Percentiles rank a stretch among this genome's conserved stretches.
Conservation (phyloP, 2,797 vertebrate species). For the Helostoma temminkii region DNA sequence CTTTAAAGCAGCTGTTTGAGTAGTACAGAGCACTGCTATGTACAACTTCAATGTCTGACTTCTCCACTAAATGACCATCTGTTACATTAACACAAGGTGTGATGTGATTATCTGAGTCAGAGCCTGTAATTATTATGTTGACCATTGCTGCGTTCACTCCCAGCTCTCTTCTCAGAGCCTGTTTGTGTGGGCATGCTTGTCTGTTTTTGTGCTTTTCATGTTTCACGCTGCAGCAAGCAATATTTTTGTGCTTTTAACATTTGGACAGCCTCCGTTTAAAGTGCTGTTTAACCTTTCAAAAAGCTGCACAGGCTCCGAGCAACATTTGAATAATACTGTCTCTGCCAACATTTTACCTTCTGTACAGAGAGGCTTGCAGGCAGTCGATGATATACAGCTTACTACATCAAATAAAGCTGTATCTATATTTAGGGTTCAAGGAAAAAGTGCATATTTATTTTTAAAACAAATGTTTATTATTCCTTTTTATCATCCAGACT, state of each 20-base stretch:
- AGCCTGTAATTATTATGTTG: constrained; percentile 21
- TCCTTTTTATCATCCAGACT: constrained; percentile 66
- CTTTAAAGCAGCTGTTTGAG: no score
- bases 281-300: constrained; percentile 79
- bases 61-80: no score
- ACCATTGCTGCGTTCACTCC: constrained; percentile 21
- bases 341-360: constrained; percentile 60
- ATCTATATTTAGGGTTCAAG: constrained; percentile 77
- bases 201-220: constrained; percentile 58
- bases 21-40: no score
- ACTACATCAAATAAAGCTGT: constrained; percentile 54
- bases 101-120: constrained; percentile 25
- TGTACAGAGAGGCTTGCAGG: constrained; percentile 42
- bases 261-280: constrained; percentile 73
- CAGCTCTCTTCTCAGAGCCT: constrained; percentile 25
- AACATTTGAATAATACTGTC: constrained; percentile 69
- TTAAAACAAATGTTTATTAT: constrained; percentile 79
- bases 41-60: no score
- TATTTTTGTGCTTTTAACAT: constrained; percentile 70
- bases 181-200: constrained; percentile 48
- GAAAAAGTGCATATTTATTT: constrained; percentile 73
- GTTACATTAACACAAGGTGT: constrained; percentile 18
- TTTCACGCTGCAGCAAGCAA: constrained; percentile 40
- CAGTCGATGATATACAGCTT: constrained; percentile 51
- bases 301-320: constrained; percentile 54